These are phyloP conservation scores for Phrynocephalus versicolor DNA, from an alignment of 2,113 vertebrate species.

Conservation along the genomic window DNA sequence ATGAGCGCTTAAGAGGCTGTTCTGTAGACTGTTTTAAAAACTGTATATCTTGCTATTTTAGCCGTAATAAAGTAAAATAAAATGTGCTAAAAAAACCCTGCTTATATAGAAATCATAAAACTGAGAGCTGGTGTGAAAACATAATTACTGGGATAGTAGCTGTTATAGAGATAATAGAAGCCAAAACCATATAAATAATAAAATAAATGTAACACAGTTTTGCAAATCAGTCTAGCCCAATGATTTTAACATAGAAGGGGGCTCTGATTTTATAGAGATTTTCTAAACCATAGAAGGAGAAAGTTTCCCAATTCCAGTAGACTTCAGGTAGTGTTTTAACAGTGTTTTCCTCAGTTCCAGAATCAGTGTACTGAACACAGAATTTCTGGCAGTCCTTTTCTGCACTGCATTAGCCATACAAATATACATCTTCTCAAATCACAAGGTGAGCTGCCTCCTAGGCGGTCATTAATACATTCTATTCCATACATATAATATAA, in stretches of 20 bases:
- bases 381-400: slow-evolving; percentile 13
- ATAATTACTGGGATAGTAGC: too few species aligned
- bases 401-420: slow-evolving; percentile 16
- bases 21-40: neutral
- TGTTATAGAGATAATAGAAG: too few species aligned
- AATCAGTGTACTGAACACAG: slow-evolving; percentile 42
- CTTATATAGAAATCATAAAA: neutral
- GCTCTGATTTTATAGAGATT: neutral
- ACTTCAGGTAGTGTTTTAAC: neutral
- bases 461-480: slow-evolving; percentile 44
- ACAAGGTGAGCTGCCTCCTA: neutral
- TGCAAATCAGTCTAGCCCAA: neutral
- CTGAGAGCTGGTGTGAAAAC: neutral
- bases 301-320: neutral
- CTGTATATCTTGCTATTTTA: too few species aligned
- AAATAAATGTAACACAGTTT: neutral
- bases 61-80: too few species aligned
- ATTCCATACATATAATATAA: neutral
- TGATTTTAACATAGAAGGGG: neutral
- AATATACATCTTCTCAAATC: slow-evolving; percentile 19
- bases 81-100: too few species aligned
- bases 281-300: neutral
- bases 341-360: neutral
- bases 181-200: too few species aligned
- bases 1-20: neutral